phyloP scores from a whole-genome alignment of 92 coral and sea anemone genomes.

The Virgularia gustaviana region DNA sequence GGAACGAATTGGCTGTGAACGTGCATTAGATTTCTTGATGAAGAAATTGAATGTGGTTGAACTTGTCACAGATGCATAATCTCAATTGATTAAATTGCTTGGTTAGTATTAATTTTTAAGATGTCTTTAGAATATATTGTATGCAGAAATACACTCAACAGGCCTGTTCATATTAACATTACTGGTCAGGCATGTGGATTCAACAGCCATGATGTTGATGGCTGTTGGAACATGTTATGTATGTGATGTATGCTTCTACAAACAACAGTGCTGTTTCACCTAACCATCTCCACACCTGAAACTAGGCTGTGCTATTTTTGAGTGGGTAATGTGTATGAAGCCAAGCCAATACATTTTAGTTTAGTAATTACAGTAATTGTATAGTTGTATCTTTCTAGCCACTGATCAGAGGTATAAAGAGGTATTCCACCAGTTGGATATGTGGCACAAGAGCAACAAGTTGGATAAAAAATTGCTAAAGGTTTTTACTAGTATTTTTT shows the following conservation, averaged over 20 bases:
- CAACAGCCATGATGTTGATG: no score
- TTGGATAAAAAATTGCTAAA: slow-evolving; percentile 23
- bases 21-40: neutral
- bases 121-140: no score
- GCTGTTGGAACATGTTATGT: no score
- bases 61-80: slow-evolving; percentile 25
- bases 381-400: no score
- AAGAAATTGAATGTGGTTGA: neutral
- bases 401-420: slow-evolving; percentile 30
- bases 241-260: neutral
- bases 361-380: neutral
- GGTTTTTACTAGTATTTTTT: neutral
- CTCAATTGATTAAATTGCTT: slow-evolving; percentile 20
- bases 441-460: slow-evolving; percentile 45
- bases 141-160: no score
- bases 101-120: slow-evolving; percentile 14
- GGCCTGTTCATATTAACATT: no score
- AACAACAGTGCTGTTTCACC: neutral
- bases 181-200: no score
- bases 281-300: no score
- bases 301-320: no score
- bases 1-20: slow-evolving; percentile 7
- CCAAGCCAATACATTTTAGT: no score
- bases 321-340: neutral
- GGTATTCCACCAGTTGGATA: slow-evolving; percentile 33